Evolutionary conservation across 2,888 invertebrate species (phyloP).

Genomic region (Imbricaverruca yamaguchii): DNA sequence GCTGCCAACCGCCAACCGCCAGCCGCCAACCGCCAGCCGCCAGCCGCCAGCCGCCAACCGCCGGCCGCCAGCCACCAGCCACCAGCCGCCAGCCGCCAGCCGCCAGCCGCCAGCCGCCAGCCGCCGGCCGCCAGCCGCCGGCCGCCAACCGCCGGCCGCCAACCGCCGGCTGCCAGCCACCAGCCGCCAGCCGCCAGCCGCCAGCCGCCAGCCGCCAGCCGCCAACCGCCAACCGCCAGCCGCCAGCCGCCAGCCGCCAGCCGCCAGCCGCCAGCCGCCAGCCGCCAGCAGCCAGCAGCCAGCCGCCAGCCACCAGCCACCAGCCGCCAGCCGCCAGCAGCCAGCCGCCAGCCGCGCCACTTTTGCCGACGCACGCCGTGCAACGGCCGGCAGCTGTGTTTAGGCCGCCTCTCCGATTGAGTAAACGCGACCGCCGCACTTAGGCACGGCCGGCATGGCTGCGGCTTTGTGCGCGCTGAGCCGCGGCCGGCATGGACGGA

Average conservation of each 20-base stretch:
- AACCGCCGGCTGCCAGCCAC: not conserved
- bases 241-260: not conserved
- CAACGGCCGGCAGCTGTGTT: not conserved
- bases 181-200: not conserved
- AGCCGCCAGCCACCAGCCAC: not conserved
- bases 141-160: not conserved
- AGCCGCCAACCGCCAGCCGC: constrained; percentile 3
- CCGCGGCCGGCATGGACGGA: no score
- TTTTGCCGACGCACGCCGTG: not conserved
- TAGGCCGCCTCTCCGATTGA: not conserved
- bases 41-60: not conserved
- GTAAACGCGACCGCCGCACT: not conserved
- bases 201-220: not conserved
- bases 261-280: not conserved
- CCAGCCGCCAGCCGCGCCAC: not conserved
- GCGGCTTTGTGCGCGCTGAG: no score
- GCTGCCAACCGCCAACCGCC: not conserved
- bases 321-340: not conserved
- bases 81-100: not conserved
- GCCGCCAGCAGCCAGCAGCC: not conserved
- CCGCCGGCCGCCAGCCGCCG: not conserved
- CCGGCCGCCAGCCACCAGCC: not conserved
- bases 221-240: not conserved
- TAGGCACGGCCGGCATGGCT: no score
- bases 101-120: not conserved